phyloP scores from a whole-genome alignment of 2,113 vertebrate species.

The Promerops cafer region DNA sequence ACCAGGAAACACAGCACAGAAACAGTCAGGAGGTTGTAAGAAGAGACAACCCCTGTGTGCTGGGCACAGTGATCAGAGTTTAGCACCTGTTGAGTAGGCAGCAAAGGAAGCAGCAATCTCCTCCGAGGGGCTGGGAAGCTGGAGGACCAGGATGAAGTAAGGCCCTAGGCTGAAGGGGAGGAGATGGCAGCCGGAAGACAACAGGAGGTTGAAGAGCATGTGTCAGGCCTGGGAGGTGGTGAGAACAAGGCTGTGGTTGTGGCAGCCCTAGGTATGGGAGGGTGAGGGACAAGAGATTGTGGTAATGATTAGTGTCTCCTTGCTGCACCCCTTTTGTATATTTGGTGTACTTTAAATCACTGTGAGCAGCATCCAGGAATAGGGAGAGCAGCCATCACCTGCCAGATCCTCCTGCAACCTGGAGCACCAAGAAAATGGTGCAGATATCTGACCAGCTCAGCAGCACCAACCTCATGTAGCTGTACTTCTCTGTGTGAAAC shows the following conservation, averaged over 20 bases:
- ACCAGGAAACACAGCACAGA: background rate
- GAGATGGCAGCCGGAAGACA: background rate
- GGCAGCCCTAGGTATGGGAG: background rate
- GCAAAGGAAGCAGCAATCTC: background rate
- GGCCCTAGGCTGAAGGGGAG: background rate
- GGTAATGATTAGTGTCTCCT: background rate
- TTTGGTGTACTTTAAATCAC: background rate
- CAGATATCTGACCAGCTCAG: background rate
- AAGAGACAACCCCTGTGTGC: background rate
- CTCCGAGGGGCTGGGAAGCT: background rate
- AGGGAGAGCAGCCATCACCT: background rate
- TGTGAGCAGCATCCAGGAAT: background rate
- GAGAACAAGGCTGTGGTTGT: background rate
- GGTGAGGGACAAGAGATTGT: background rate
- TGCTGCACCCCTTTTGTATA: background rate
- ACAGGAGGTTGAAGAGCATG: background rate
- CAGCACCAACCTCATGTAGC: background rate
- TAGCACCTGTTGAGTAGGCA: background rate
- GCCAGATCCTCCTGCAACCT: background rate
- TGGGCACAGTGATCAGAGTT: background rate
- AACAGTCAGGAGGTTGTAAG: background rate
- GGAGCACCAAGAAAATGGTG: background rate
- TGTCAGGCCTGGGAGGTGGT: background rate
- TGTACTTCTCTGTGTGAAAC: background rate
- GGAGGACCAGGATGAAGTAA: background rate